A percentile compares a stretch with the other conserved stretches of the same genome.
phyloP scores from a whole-genome alignment of 2,113 vertebrate species.

The Phoenicopterus ruber region DNA sequence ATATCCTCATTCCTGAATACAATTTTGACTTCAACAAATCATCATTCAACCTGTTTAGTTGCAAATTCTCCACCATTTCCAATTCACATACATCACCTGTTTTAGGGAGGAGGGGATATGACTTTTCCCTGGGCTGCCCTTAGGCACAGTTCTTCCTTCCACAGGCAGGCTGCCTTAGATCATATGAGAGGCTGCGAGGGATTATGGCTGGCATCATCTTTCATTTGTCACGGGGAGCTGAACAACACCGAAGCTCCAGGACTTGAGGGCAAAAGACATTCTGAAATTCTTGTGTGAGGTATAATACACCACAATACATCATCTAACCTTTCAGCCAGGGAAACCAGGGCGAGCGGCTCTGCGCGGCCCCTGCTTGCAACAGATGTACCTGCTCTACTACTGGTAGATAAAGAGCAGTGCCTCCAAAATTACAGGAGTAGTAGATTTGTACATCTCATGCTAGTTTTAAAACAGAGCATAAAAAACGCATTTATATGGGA shows the following conservation, averaged over 20 bases:
- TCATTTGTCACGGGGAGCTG: background rate
- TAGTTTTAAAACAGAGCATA: background rate
- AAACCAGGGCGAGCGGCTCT: background rate
- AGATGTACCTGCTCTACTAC: background rate
- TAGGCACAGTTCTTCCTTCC: background rate
- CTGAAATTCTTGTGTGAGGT: background rate
- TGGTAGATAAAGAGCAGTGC: background rate
- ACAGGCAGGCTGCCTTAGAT: background rate
- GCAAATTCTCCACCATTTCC: background rate
- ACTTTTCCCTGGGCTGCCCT: background rate
- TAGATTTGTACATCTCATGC: background rate
- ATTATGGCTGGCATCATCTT: background rate
- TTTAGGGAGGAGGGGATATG: background rate
- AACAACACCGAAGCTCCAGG: background rate
- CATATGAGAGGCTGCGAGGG: background rate
- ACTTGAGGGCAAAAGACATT: background rate
- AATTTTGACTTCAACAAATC: background rate
- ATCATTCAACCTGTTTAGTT: background rate
- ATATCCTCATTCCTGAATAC: background rate
- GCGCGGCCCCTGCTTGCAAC: rapidly evolving
- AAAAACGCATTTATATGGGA: background rate
- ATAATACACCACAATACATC: background rate
- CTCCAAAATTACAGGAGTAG: background rate
- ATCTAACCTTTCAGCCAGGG: background rate
- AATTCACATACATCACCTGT: background rate